phyloP scores from a whole-genome alignment of 2,888 invertebrate genomes.

The Plebejus argus region DNA sequence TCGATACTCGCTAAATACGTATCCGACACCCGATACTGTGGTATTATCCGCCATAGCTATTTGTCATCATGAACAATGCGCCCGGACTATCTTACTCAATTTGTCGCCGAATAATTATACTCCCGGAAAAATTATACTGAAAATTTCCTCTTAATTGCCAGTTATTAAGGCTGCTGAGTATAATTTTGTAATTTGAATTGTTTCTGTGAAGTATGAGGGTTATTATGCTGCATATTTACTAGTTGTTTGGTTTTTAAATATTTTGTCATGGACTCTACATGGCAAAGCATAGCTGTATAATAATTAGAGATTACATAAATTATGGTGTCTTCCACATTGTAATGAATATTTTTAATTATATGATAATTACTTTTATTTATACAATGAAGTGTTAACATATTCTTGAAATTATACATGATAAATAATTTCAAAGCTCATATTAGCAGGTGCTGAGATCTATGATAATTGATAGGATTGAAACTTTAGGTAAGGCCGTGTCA shows the following conservation, averaged over 20 bases:
- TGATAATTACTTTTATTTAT: not conserved
- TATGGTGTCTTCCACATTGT: not conserved
- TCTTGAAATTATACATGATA: not conserved
- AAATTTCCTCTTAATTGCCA: constrained; percentile 38
- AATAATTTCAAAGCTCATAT: not conserved
- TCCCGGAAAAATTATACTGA: constrained; percentile 51
- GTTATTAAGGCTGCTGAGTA: constrained; percentile 34
- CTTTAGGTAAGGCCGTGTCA: not conserved
- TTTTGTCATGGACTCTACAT: constrained; percentile 4
- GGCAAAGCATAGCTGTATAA: not conserved
- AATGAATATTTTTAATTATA: not conserved
- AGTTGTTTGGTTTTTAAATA: constrained; percentile 25
- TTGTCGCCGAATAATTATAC: constrained; percentile 61
- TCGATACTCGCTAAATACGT: constrained; percentile 75
- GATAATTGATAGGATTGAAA: not conserved
- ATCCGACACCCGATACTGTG: constrained; percentile 74
- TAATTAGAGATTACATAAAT: not conserved
- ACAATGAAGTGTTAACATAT: not conserved
- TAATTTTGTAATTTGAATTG: constrained; percentile 33
- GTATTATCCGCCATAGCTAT: constrained; percentile 77
- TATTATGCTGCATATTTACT: constrained; percentile 28
- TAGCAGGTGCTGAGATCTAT: not conserved
- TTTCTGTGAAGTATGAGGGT: constrained; percentile 23
- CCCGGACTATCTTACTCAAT: constrained; percentile 70
- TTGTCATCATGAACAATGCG: constrained; percentile 78